A percentile compares a stretch with the other conserved stretches of the same genome.
phyloP scores from a whole-genome alignment of 2,797 vertebrate genomes.

The Zalophus californianus region DNA sequence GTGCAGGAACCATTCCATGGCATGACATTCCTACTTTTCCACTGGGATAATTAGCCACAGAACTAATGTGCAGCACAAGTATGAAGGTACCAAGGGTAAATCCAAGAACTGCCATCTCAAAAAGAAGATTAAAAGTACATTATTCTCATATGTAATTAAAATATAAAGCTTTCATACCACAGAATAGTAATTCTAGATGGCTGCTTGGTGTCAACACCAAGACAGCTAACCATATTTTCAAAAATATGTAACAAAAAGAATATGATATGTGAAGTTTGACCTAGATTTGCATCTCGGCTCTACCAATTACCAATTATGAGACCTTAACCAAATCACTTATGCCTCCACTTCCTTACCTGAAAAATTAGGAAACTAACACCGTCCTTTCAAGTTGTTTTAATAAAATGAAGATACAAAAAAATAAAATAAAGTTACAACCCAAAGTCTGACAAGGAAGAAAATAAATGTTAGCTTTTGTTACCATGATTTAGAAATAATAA shows the following conservation, averaged over 20 bases:
- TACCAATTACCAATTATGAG: background rate
- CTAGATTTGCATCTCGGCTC: background rate
- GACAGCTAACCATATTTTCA: background rate
- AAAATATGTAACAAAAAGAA: background rate
- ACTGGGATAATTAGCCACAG: constrained; percentile 85
- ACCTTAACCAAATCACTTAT: background rate
- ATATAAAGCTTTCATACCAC: background rate
- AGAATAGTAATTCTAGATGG: background rate
- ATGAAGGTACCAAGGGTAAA: constrained; percentile 62
- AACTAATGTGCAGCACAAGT: constrained; percentile 56
- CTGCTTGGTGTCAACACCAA: background rate
- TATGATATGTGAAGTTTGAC: background rate
- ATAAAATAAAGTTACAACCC: background rate
- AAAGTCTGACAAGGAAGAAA: background rate
- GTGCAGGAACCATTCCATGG: constrained; percentile 89
- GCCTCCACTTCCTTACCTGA: background rate
- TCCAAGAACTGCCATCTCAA: constrained; percentile 84
- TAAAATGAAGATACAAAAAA: constrained; percentile 37
- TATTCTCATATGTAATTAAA: constrained; percentile 6
- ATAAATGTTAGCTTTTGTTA: background rate
- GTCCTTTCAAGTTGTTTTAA: background rate
- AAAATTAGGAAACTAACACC: background rate
- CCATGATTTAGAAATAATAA: background rate
- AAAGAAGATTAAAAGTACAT: constrained; percentile 42
- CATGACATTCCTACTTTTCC: constrained; percentile 90